Conservation (phyloP, 2,797 vertebrate genomes). For the Acipenser oxyrinchus region DNA sequence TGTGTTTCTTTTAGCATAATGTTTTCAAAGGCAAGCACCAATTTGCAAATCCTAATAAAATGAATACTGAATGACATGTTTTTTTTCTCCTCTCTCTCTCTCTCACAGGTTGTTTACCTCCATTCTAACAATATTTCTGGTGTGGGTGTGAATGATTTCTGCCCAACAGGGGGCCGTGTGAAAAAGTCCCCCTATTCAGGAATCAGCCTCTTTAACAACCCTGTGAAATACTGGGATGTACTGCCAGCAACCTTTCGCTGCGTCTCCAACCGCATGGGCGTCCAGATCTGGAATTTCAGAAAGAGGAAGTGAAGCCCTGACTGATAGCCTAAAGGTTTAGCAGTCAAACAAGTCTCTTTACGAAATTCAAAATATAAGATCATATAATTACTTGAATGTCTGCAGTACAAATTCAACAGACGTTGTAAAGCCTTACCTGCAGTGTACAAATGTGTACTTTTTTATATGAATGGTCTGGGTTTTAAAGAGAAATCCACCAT, state of each 20-base stretch:
- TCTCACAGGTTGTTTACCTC: constrained; percentile 79
- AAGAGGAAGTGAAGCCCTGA: constrained; percentile 48
- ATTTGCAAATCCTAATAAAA: not conserved
- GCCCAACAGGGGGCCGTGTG: constrained; percentile 55
- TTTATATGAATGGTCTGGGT: no score
- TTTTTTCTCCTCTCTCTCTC: constrained; percentile 18
- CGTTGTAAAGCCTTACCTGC: no score
- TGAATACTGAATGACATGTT: constrained; percentile 7
- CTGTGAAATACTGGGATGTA: constrained; percentile 87
- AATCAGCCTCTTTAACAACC: constrained; percentile 92
- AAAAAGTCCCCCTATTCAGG: constrained; percentile 85
- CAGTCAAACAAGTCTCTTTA: no score
- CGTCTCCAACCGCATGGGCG: constrained; percentile 71
- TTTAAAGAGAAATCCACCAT: no score
- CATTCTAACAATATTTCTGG: constrained; percentile 82
- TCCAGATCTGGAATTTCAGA: constrained; percentile 87
- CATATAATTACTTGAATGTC: not conserved
- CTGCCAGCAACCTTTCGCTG: constrained; percentile 89
- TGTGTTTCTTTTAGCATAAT: no score
- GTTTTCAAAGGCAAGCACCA: no score
- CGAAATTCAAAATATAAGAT: no score
- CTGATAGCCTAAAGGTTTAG: no score
- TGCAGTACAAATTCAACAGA: not conserved
- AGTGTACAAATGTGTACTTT: no score
- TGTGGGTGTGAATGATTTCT: constrained; percentile 93